phyloP scores from a whole-genome alignment of 2,797 vertebrate genomes.

The Hypotaenidia okinawae region DNA sequence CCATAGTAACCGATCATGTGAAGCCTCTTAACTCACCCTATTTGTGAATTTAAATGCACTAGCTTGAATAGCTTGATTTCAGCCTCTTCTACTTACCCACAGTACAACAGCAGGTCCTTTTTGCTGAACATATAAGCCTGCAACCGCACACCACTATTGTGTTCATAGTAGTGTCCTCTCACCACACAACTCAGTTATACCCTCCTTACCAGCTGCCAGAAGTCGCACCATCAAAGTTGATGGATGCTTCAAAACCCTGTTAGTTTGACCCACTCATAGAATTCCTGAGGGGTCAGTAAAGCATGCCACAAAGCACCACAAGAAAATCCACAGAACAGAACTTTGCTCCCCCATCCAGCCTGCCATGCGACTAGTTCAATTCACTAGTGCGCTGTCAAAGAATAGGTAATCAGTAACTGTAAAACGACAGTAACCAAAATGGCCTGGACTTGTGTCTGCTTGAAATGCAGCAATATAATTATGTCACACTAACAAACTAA shows the following conservation, averaged over 20 bases:
- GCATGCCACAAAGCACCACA: background rate
- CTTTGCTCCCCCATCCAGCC: background rate
- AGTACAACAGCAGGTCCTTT: background rate
- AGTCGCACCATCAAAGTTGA: background rate
- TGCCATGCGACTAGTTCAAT: background rate
- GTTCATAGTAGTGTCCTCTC: background rate
- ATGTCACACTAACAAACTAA: background rate
- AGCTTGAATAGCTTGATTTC: background rate
- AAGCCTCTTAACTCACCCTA: background rate
- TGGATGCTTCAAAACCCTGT: background rate
- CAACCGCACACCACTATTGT: background rate
- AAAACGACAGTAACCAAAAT: background rate
- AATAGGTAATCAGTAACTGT: background rate
- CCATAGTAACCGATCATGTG: rapidly evolving
- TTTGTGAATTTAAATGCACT: background rate
- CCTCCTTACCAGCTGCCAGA: background rate
- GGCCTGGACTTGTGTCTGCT: background rate
- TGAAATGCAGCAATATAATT: background rate
- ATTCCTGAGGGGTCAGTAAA: background rate
- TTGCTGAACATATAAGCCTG: background rate
- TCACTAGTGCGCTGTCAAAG: background rate
- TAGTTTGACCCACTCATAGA: background rate
- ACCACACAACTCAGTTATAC: background rate
- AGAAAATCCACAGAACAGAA: background rate
- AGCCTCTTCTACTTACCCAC: background rate